Conservation (phyloP, 23 tunicate species). For the Clavelina lepadiformis region DNA sequence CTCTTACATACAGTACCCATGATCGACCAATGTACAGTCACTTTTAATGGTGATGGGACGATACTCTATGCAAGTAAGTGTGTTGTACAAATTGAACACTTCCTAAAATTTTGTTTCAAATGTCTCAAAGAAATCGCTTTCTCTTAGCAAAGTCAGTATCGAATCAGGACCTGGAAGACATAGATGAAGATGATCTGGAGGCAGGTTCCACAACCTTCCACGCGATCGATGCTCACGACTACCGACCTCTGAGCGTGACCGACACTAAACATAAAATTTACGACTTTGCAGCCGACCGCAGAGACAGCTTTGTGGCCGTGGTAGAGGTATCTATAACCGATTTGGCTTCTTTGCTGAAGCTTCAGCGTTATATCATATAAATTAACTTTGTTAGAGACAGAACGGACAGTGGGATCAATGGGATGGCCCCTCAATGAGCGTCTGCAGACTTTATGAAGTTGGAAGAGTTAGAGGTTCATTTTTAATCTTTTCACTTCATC, state of each 20-base stretch:
- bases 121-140: no score
- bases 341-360: background rate
- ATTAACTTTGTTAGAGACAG: slow-evolving; percentile 17
- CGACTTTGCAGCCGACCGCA: slow-evolving; percentile 65
- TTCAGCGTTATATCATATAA: background rate
- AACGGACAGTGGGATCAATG: slow-evolving; percentile 13
- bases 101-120: no score
- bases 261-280: slow-evolving; percentile 63
- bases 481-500: no score
- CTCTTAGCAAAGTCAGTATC: slow-evolving; percentile 10
- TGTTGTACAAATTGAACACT: no score
- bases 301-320: slow-evolving; percentile 53
- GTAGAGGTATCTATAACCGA: slow-evolving; percentile 33
- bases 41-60: slow-evolving; percentile 47
- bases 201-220: slow-evolving; percentile 47
- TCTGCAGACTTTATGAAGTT: slow-evolving; percentile 73
- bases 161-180: slow-evolving; percentile 19
- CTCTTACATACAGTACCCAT: slow-evolving; percentile 69
- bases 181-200: slow-evolving; percentile 20
- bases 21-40: slow-evolving; percentile 58
- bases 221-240: slow-evolving; percentile 56
- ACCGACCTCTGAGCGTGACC: slow-evolving; percentile 55
- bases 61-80: slow-evolving; percentile 64
- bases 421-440: slow-evolving; percentile 38
- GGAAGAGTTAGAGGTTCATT: slow-evolving; percentile 58